Evolutionary conservation across 2,113 vertebrate genomes (phyloP).

Genomic region (Mohoua ochrocephala): DNA sequence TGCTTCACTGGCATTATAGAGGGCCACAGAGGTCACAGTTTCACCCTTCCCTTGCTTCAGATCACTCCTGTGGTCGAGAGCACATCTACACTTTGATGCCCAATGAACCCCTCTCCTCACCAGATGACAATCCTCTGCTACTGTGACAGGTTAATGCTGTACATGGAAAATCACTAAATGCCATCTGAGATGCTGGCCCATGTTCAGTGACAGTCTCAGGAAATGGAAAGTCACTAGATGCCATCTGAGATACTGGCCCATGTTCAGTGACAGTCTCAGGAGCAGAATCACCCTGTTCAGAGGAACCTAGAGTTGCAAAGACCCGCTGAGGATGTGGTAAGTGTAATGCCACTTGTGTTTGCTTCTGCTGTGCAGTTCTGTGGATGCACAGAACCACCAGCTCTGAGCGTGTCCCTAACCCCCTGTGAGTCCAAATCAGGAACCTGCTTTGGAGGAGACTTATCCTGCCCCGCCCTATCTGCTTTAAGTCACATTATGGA

Average conservation of each 20-base stretch:
- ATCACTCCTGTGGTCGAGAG: neutral
- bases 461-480: neutral
- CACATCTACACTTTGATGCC: neutral
- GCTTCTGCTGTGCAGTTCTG: neutral
- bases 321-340: neutral
- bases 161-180: neutral
- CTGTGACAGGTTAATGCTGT: neutral
- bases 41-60: neutral
- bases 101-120: neutral
- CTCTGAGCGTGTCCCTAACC: neutral
- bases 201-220: neutral
- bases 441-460: fast-evolving
- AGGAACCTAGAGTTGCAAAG: neutral
- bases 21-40: neutral
- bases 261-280: neutral
- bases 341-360: neutral
- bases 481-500: neutral
- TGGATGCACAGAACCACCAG: neutral
- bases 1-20: neutral
- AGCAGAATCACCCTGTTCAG: fast-evolving
- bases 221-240: neutral
- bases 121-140: neutral
- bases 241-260: neutral
- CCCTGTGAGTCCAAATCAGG: neutral
- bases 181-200: neutral